Conservation (phyloP, 2,888 invertebrate species). For the Protula sp. region DNA sequence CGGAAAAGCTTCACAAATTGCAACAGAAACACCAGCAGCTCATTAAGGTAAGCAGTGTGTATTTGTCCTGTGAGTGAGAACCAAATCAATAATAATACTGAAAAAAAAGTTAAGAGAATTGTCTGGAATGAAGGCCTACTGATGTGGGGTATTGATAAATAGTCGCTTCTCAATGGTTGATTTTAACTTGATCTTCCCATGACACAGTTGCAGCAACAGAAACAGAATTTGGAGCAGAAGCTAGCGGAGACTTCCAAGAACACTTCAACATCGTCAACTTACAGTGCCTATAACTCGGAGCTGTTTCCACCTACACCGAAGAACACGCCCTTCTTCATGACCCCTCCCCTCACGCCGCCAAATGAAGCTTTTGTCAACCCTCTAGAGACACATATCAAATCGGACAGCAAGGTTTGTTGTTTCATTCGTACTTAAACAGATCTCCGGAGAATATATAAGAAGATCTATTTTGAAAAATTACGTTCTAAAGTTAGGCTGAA, state of each 20-base stretch:
- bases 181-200: too few relatives aligned
- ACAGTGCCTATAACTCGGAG: constrained; percentile 26
- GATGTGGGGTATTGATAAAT: too few relatives aligned
- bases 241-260: constrained; percentile 34
- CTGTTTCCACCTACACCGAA: constrained; percentile 49
- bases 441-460: too few relatives aligned
- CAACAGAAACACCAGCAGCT: constrained; percentile 30
- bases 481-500: too few relatives aligned
- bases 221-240: constrained; percentile 30
- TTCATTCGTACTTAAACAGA: too few relatives aligned
- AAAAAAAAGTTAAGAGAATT: too few relatives aligned
- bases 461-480: too few relatives aligned
- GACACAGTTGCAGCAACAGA: constrained; percentile 29
- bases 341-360: constrained; percentile 48
- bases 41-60: constrained; percentile 25
- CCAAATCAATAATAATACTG: too few relatives aligned
- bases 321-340: constrained; percentile 51
- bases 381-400: not conserved
- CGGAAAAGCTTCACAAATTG: constrained; percentile 2
- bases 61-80: too few relatives aligned
- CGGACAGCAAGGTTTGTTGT: not conserved
- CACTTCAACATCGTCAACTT: not conserved
- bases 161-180: too few relatives aligned
- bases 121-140: too few relatives aligned
- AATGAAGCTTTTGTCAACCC: constrained; percentile 12